Conservation (phyloP, 2,888 invertebrate species). For the Ormyrus thymus region DNA sequence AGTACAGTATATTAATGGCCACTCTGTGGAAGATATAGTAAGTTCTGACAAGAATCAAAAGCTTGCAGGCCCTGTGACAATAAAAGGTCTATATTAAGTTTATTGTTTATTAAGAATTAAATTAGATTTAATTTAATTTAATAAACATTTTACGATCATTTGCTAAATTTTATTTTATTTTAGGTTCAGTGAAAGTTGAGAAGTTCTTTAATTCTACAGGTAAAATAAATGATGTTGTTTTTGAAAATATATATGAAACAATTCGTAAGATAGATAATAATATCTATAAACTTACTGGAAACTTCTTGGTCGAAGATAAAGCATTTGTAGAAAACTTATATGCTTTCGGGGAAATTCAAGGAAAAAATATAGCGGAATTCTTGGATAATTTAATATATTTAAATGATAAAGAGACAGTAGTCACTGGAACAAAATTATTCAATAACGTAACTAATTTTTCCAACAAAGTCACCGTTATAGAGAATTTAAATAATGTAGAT, state of each 20-base stretch:
- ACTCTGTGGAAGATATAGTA: conserved; percentile 59
- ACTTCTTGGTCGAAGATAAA: conserved; percentile 50
- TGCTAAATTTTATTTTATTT: conserved; percentile 13
- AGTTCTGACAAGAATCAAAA: conserved; percentile 60
- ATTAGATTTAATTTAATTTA: background rate
- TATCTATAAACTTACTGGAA: conserved; percentile 56
- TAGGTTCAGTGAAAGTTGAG: conserved; percentile 60
- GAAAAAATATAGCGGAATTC: conserved; percentile 58
- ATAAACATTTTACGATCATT: background rate
- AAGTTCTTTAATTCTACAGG: conserved; percentile 55
- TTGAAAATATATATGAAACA: conserved; percentile 35
- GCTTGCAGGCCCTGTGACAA: conserved; percentile 60
- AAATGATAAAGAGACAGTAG: conserved; percentile 54
- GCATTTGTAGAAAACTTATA: conserved; percentile 57
- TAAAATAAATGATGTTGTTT: conserved; percentile 22
- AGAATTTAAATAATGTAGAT: conserved; percentile 62
- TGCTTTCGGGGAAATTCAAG: conserved; percentile 57
- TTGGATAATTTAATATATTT: conserved; percentile 57
- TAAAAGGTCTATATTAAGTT: conserved; percentile 60
- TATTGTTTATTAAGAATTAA: conserved; percentile 3
- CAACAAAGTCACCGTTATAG: conserved; percentile 55
- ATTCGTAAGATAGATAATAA: conserved; percentile 56
- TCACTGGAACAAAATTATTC: conserved; percentile 63
- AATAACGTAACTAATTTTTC: conserved; percentile 59
- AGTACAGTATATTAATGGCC: conserved; percentile 59